Conservation (phyloP, 1,140 invertebrate genomes). For the Hyphantria cunea region DNA sequence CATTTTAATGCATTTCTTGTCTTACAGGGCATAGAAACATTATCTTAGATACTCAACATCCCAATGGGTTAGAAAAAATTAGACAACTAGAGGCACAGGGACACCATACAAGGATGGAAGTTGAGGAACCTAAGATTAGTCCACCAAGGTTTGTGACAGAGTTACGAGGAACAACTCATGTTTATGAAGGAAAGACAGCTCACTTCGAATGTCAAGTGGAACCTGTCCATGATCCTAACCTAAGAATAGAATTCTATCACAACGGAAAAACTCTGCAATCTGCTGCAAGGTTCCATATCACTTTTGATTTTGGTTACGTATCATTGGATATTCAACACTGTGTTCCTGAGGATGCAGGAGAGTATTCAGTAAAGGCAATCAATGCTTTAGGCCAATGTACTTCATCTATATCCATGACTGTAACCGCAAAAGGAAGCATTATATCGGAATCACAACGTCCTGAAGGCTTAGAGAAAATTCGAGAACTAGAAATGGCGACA, state of each 20-base stretch:
- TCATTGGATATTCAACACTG: constrained; percentile 95
- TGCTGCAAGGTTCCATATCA: constrained; percentile 94
- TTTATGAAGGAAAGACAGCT: constrained; percentile 92
- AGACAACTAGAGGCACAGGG: constrained; percentile 93
- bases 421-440: constrained; percentile 93
- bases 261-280: constrained; percentile 94
- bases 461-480: constrained; percentile 97
- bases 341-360: constrained; percentile 96
- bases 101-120: constrained; percentile 88
- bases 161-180: constrained; percentile 91
- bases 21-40: constrained; percentile 89
- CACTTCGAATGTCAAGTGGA: constrained; percentile 96
- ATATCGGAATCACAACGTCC: constrained; percentile 97
- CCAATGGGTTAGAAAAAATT: constrained; percentile 95
- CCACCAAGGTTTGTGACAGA: constrained; percentile 92
- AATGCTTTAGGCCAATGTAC: constrained; percentile 94
- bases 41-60: constrained; percentile 95
- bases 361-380: constrained; percentile 94
- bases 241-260: constrained; percentile 95
- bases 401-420: constrained; percentile 90
- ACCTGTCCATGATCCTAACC: constrained; percentile 94
- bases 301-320: constrained; percentile 97
- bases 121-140: constrained; percentile 89
- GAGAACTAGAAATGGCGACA: constrained; percentile 92
- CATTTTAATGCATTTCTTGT: not conserved